Base-by-base conservation (phyloP, 2,888 invertebrate genomes). In the Drosophila phalerata region DNA sequence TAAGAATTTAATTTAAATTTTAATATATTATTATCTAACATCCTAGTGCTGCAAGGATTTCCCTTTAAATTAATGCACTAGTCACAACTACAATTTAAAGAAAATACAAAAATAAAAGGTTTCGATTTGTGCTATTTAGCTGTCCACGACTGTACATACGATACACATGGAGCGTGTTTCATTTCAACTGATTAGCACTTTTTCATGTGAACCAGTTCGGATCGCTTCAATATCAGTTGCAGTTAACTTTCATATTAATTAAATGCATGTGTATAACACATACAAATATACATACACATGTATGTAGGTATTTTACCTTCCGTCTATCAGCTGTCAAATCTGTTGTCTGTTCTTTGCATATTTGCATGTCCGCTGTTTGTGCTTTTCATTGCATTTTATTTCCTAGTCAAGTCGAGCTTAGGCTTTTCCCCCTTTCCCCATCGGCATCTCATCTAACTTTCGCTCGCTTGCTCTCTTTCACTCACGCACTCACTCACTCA, bases 351-450 rank as follows among this genome's bases (percentile, higher is more conserved):
- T 51, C 53, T 64, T 58, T 71, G 79, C 88, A 86, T 84, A 73
- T 68, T 81, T 86, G 77, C 85, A 84, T 88, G 83, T 79, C 25
- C 57, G 64, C 60, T 70, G 77, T 75, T 82, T 92, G 92, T 89
- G 89, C 79, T 89, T 89, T 88, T 77, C 69, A 73, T 68, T 77
- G 79, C 79, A 79, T 77, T 87, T 85, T 62, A 87, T 88, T 87
- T 87, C 86, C 86, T 89, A 73, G 65, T 69, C 61, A 57, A 47
- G 40, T 30, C 48, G 37, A 68, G 66, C 61, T 69, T 63, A 69
- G 68, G 47, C 43, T 56, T 57, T 53, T 51, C 34, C 30, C 52
- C 17, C 5, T 30, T 28, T 1, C 3, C 28, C 2, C 0, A 11
- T 28, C 38, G 9, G 32, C n/a, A 51, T 34, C n/a, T 17, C 42